phyloP scores from a whole-genome alignment of 2,113 vertebrate genomes.

The Hydrochoerus hydrochaeris region DNA sequence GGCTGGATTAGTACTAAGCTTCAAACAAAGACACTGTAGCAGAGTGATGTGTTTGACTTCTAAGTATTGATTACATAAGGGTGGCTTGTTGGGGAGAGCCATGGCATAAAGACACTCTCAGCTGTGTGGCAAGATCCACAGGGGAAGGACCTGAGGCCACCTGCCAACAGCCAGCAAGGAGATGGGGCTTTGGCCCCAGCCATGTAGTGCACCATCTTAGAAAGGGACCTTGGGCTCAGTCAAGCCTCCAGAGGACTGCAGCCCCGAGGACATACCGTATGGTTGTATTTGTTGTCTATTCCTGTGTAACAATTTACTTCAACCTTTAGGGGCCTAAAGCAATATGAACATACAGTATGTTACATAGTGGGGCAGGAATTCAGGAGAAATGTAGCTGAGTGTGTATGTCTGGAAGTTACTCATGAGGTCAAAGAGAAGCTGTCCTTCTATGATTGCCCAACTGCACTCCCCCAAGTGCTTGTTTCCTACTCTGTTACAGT shows the following conservation, averaged over 20 bases:
- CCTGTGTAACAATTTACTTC: not conserved
- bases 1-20: not conserved
- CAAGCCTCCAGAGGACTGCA: not conserved
- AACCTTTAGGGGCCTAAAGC: not conserved
- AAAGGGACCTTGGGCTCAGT: not conserved
- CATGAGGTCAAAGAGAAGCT: not conserved
- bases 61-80: conserved; percentile 3
- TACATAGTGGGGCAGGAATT: not conserved
- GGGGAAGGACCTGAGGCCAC: not conserved
- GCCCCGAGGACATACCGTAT: not conserved
- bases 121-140: not conserved
- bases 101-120: not conserved
- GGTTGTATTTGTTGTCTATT: not conserved
- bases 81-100: not conserved
- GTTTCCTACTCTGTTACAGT: conserved; percentile 7
- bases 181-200: not conserved
- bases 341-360: not conserved
- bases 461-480: not conserved
- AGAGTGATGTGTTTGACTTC: not conserved
- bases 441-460: not conserved
- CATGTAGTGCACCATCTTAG: not conserved
- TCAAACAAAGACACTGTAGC: not conserved
- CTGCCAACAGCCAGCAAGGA: not conserved
- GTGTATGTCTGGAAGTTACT: not conserved
- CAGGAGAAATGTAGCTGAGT: not conserved